Conservation (phyloP, 2,113 vertebrate genomes). For the Thermophis baileyi region DNA sequence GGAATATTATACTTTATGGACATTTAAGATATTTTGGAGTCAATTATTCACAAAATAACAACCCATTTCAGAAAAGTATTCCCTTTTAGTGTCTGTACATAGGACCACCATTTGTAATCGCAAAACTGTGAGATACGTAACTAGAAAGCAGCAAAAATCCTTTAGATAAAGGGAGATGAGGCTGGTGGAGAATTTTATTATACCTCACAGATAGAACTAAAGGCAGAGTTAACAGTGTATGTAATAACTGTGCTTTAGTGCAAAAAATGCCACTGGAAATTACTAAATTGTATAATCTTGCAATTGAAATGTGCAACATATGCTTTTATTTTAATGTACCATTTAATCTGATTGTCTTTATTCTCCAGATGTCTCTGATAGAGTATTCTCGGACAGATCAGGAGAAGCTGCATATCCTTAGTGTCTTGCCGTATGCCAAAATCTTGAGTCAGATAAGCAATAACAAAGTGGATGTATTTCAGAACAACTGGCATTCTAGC, state of each 20-base stretch:
- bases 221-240: not conserved
- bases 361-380: slow-evolving; percentile 69
- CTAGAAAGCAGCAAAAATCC: not conserved
- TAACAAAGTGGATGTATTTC: slow-evolving; percentile 62
- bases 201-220: not conserved
- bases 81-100: not conserved
- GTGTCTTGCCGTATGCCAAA: slow-evolving; percentile 76
- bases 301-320: not conserved
- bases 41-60: not conserved
- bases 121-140: not conserved
- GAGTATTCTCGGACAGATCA: slow-evolving; percentile 67
- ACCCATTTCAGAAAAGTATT: not conserved
- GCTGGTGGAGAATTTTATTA: not conserved
- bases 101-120: not conserved
- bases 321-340: not conserved
- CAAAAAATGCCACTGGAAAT: not conserved
- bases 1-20: not conserved
- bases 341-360: slow-evolving; percentile 15
- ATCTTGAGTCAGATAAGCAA: slow-evolving; percentile 72
- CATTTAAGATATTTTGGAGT: no score
- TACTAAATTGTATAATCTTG: not conserved
- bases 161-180: not conserved
- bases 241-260: not conserved
- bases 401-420: slow-evolving; percentile 74
- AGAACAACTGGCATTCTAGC: slow-evolving; percentile 71